Base-by-base conservation (phyloP, 2,888 invertebrate genomes). In the Drosophila affinis region DNA sequence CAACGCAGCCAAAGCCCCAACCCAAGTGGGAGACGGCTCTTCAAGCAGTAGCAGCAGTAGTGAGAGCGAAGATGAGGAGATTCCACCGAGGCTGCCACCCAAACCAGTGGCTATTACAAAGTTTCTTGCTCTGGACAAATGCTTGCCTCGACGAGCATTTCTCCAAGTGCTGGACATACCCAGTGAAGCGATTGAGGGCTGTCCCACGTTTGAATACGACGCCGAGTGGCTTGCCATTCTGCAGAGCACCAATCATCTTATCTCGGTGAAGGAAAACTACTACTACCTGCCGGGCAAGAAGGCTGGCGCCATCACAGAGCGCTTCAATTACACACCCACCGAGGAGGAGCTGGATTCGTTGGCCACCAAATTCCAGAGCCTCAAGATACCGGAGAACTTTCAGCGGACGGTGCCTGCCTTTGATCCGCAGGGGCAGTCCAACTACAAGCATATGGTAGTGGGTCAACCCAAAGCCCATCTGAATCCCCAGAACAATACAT, bases 81-180 rank as follows among this genome's bases (percentile, higher is more conserved):
- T 9, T 27, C 7, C n/a, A 1, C 14, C 49, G 4, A 9, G 39
- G 10, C 24, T 45, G 3, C 18, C 34, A 18, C 10, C 44, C 7
- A 47, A 45, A 3, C 59, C 72, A 1, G 91, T 92, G n/a, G 91
- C 91, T 24, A 75, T 89, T 0, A 97, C 98, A 0, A 97, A 96
- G 90, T 99, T 99, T 92, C 92, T 99, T 77, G 97, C 98, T 0
- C 92, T 99, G n/a, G 99, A 99, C 91, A 99, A 99, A 93, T 99
- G 99, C 92, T 93, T 99, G 57, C 98, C 98, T 0, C 95, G 94
- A 82, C 93, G 98, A 72, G 94, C 96, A 72, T 99, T 98, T 93
- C 93, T 99, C 47, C 98, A 99, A 94, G 94, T 99, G 46, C 77
- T 96, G 17, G 95, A 96, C 63, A 63, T 87, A 29, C 71, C 81